These are phyloP conservation scores for Aethes cnicana DNA, from an alignment of 2,888 invertebrate genomes.

Conservation along the genomic window DNA sequence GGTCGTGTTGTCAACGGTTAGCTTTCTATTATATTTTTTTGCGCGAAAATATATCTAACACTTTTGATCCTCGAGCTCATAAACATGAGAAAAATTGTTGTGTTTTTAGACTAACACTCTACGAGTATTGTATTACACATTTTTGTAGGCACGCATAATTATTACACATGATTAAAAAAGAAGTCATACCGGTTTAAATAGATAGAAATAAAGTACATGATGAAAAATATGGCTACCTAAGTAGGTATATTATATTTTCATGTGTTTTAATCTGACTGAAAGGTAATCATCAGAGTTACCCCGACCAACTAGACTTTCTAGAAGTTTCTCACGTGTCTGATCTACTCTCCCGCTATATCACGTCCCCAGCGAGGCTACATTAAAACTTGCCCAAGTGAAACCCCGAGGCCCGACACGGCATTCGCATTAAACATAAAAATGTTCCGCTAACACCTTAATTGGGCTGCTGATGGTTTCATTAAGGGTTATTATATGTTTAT, in stretches of 20 bases:
- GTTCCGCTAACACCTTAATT: slow-evolving; percentile 33
- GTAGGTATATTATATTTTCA: too few relatives aligned
- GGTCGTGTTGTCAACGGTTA: slow-evolving; percentile 21
- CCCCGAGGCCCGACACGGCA: slow-evolving; percentile 50
- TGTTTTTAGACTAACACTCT: slow-evolving; percentile 23
- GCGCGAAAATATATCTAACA: slow-evolving; percentile 28
- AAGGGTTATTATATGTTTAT: slow-evolving; percentile 7
- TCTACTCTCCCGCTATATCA: slow-evolving; percentile 39
- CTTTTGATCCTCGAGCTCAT: slow-evolving; percentile 28
- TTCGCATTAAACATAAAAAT: slow-evolving; percentile 69
- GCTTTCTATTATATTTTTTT: slow-evolving; percentile 29
- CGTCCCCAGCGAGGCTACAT: slow-evolving; percentile 45
- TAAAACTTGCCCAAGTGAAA: slow-evolving; percentile 60
- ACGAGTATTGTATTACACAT: slow-evolving; percentile 26
- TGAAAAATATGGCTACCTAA: too few relatives aligned
- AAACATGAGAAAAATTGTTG: slow-evolving; percentile 23
- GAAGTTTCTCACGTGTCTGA: not conserved
- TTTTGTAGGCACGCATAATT: too few relatives aligned
- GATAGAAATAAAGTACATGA: too few relatives aligned
- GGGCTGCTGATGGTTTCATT: slow-evolving; percentile 12
- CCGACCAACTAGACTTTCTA: too few relatives aligned
- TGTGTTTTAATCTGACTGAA: too few relatives aligned
- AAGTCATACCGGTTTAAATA: too few relatives aligned
- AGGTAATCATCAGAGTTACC: too few relatives aligned
- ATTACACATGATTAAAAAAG: too few relatives aligned